These are phyloP conservation scores for Hydrotaea cyrtoneurina DNA, from an alignment of 2,888 invertebrate genomes.

Conservation along the genomic window DNA sequence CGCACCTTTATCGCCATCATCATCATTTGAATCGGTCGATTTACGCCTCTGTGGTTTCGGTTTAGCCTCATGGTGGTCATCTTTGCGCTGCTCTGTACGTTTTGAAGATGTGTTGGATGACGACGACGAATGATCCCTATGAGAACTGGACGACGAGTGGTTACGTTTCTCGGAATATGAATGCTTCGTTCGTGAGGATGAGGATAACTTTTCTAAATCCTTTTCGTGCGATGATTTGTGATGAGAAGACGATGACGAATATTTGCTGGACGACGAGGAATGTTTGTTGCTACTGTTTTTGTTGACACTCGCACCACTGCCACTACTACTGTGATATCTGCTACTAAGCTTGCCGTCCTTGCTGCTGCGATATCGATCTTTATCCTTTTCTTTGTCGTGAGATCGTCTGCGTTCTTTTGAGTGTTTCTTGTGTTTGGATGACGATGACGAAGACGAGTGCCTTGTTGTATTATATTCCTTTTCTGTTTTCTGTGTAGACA, in stretches of 20 bases:
- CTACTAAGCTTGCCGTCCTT: constrained; percentile 30
- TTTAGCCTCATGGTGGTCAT: constrained; percentile 87
- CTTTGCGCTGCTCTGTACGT: constrained; percentile 73
- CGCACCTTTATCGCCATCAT: constrained; percentile 83
- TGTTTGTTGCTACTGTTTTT: constrained; percentile 72
- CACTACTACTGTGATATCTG: constrained; percentile 57
- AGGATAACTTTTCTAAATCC: constrained; percentile 52
- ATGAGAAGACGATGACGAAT: constrained; percentile 63
- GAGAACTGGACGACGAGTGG: constrained; percentile 71
- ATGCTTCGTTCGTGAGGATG: constrained; percentile 69
- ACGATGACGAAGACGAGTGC: constrained; percentile 70
- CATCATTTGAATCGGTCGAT: constrained; percentile 91
- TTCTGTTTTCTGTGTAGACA: constrained; percentile 29
- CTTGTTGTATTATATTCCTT: constrained; percentile 39
- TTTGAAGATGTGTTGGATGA: constrained; percentile 67
- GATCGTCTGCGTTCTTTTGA: constrained; percentile 67
- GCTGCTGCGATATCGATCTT: constrained; percentile 25
- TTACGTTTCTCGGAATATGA: constrained; percentile 61
- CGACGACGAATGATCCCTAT: constrained; percentile 65
- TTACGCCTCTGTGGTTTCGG: constrained; percentile 85
- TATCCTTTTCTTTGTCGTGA: constrained; percentile 60
- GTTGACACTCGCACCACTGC: constrained; percentile 67
- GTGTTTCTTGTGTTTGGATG: constrained; percentile 75
- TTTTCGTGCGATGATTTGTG: constrained; percentile 46
- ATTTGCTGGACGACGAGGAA: constrained; percentile 69